Percentiles rank a stretch among this genome's conserved stretches.
These are phyloP conservation scores for Hybos culiciformis DNA, from an alignment of 2,888 invertebrate species.

Conservation along the genomic window DNA sequence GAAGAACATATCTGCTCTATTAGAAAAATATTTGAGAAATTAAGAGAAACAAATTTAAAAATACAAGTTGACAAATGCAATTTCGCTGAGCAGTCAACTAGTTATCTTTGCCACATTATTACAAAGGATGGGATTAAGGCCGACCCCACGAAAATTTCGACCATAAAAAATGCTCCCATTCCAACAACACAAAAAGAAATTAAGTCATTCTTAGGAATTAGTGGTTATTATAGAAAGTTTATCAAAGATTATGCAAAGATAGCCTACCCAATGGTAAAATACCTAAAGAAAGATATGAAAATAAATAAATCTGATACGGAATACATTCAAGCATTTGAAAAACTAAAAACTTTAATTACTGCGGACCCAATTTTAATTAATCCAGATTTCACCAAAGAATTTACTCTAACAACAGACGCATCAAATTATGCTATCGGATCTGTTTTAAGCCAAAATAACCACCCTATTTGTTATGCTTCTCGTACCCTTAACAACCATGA, in stretches of 20 bases:
- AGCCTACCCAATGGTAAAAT: slow-evolving; percentile 2
- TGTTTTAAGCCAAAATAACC: slow-evolving; percentile 2
- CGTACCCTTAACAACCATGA: slow-evolving; percentile 9
- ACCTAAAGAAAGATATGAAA: slow-evolving; percentile 1
- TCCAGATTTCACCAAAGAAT: slow-evolving; percentile 4
- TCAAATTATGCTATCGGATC: slow-evolving; percentile 4
- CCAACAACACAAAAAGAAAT: slow-evolving; percentile 12
- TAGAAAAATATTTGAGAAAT: slow-evolving; percentile 8
- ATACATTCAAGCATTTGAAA: slow-evolving; percentile 1
- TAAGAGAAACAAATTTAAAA: slow-evolving; percentile 9
- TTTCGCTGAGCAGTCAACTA: slow-evolving; percentile 8
- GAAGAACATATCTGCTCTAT: slow-evolving; percentile 10
- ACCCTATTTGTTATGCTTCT: slow-evolving; percentile 4
- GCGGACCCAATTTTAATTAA: slow-evolving; percentile 1
- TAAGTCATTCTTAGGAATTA: slow-evolving; percentile 12
- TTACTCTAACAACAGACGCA: slow-evolving; percentile 4
- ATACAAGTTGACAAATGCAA: slow-evolving; percentile 12
- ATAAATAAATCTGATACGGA: slow-evolving; percentile 1
- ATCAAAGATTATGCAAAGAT: slow-evolving; percentile 4
- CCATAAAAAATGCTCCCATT: slow-evolving; percentile 1
- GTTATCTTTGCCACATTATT: slow-evolving; percentile 11
- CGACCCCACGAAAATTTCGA: slow-evolving; percentile 9
- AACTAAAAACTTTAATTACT: slow-evolving; percentile 3
- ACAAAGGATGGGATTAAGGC: slow-evolving; percentile 10
- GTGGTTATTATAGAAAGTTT: slow-evolving; percentile 10